Evolutionary conservation across 2,888 invertebrate species (phyloP).

Genomic region (Callyntrura sp.): DNA sequence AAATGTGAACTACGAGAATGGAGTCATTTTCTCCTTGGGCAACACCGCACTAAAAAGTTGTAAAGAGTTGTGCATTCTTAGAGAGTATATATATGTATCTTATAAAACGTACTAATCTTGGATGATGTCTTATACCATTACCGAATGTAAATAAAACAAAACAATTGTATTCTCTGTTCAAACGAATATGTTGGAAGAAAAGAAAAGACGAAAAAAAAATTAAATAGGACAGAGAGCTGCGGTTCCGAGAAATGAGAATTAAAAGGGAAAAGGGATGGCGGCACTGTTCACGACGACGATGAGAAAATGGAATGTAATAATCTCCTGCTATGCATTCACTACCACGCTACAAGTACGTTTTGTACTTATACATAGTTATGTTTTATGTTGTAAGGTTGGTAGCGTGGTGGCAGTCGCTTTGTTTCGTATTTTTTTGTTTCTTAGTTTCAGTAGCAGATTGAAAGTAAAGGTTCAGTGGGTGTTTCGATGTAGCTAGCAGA

Average conservation of each 20-base stretch:
- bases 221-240: not conserved
- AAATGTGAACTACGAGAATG: not conserved
- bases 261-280: constrained; percentile 26
- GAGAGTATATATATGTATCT: not conserved
- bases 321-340: not conserved
- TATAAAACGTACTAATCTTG: constrained; percentile 9
- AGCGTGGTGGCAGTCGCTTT: too few relatives aligned
- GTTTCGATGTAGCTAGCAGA: not conserved
- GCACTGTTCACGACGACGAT: not conserved
- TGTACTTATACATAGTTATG: too few relatives aligned
- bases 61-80: not conserved
- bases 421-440: not conserved
- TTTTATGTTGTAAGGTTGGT: too few relatives aligned
- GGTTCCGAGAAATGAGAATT: not conserved
- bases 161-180: not conserved
- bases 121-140: constrained; percentile 26
- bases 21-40: constrained; percentile 19
- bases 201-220: not conserved
- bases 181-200: too few relatives aligned
- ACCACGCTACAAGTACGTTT: not conserved
- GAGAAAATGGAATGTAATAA: constrained; percentile 40
- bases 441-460: not conserved
- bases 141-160: constrained; percentile 27
- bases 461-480: not conserved
- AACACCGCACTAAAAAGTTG: not conserved